These are phyloP conservation scores for Rhinoptilus africanus DNA, from an alignment of 2,113 vertebrate genomes.

Conservation along the genomic window DNA sequence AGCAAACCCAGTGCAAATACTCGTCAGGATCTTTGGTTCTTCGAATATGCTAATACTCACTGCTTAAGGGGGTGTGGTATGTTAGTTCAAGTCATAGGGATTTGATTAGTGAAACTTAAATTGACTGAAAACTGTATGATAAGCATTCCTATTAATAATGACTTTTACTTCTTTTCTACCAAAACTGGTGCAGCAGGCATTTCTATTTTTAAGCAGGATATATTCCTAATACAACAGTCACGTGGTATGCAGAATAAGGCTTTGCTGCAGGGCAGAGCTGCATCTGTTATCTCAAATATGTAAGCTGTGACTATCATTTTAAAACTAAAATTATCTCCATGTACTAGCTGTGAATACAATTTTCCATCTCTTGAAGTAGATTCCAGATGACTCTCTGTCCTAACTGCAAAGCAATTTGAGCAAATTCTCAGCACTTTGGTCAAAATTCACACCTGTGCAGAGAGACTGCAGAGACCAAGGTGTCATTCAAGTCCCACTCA, in stretches of 20 bases:
- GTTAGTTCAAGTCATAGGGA: neutral
- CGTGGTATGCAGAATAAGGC: neutral
- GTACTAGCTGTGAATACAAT: neutral
- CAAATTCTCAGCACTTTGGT: neutral
- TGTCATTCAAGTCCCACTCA: neutral
- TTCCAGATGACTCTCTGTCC: neutral
- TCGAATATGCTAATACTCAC: neutral
- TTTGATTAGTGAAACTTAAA: conserved; percentile 3
- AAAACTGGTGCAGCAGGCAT: neutral
- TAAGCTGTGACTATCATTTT: neutral
- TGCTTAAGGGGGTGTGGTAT: neutral
- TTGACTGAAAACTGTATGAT: neutral
- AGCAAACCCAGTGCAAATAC: neutral
- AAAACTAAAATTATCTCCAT: neutral
- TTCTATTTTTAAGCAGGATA: conserved; percentile 30
- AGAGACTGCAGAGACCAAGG: neutral
- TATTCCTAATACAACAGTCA: conserved; percentile 1
- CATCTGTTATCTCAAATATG: conserved; percentile 26
- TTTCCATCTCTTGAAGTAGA: neutral
- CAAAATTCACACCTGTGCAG: neutral
- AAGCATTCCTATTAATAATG: conserved; percentile 1
- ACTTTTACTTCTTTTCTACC: neutral
- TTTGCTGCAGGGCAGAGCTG: conserved; percentile 20
- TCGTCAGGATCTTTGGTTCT: neutral
- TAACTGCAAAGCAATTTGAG: neutral